These are phyloP conservation scores for Etheostoma spectabile DNA, from an alignment of 2,113 vertebrate genomes.

Conservation along the genomic window DNA sequence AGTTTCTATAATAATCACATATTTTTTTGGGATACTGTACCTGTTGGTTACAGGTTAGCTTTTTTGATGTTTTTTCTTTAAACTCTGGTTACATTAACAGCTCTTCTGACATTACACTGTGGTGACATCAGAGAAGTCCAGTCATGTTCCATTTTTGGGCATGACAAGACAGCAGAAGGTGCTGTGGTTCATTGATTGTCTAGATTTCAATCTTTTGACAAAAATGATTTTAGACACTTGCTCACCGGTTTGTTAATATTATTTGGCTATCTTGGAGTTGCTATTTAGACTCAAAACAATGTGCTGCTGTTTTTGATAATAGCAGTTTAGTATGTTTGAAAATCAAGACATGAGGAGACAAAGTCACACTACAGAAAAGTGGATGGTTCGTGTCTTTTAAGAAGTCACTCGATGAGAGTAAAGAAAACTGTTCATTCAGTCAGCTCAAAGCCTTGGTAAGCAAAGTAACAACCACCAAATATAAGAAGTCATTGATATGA, in stretches of 20 bases:
- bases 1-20: neutral
- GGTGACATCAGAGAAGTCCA: neutral
- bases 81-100: neutral
- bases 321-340: neutral
- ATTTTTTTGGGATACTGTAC: neutral
- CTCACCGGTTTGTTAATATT: neutral
- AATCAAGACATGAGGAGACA: too few species aligned
- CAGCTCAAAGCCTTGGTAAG: neutral
- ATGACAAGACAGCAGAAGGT: neutral
- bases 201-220: neutral
- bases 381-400: neutral
- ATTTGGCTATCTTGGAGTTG: neutral
- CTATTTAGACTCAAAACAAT: neutral
- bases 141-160: neutral
- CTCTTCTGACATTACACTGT: neutral
- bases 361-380: neutral
- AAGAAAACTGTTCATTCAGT: neutral
- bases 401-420: neutral
- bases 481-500: neutral
- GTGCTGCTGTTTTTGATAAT: neutral
- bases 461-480: neutral
- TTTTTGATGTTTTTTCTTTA: neutral
- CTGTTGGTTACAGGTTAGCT: neutral
- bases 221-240: neutral
- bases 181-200: neutral